These are phyloP conservation scores for Entelurus aequoreus DNA, from an alignment of 2,113 vertebrate species.

Conservation along the genomic window DNA sequence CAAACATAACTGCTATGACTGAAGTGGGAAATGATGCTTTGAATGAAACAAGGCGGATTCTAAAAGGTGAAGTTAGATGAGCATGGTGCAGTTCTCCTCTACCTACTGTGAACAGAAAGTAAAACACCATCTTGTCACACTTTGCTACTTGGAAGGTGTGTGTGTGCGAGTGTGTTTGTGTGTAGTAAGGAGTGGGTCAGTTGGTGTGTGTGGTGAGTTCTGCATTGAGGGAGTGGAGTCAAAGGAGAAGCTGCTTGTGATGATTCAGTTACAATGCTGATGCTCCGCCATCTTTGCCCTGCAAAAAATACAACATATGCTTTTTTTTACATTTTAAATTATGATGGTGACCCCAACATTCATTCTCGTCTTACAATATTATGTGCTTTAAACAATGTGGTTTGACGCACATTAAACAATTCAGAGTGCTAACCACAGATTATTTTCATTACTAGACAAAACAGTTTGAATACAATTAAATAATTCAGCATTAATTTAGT, in stretches of 20 bases:
- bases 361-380: too few species aligned
- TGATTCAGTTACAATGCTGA: conserved; percentile 57
- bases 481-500: too few species aligned
- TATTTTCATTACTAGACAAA: too few species aligned
- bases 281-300: conserved; percentile 57
- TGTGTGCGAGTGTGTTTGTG: conserved; percentile 33
- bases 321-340: too few species aligned
- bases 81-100: conserved; percentile 22
- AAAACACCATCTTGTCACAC: conserved; percentile 30
- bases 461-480: too few species aligned
- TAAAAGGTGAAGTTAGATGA: conserved; percentile 24
- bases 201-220: conserved; percentile 15
- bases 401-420: too few species aligned
- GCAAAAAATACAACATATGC: conserved; percentile 26
- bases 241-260: conserved; percentile 13
- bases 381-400: too few species aligned
- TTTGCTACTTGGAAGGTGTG: conserved; percentile 8
- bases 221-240: conserved; percentile 6
- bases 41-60: conserved; percentile 22
- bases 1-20: conserved; percentile 35
- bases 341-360: too few species aligned
- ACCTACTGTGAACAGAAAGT: conserved; percentile 17
- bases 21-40: conserved; percentile 19
- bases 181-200: conserved; percentile 25
- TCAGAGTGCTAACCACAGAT: too few species aligned